Percentiles rank a stretch among this genome's conserved stretches.
Conservation (phyloP, 2,797 vertebrate species). For the Limnodromus scolopaceus region DNA sequence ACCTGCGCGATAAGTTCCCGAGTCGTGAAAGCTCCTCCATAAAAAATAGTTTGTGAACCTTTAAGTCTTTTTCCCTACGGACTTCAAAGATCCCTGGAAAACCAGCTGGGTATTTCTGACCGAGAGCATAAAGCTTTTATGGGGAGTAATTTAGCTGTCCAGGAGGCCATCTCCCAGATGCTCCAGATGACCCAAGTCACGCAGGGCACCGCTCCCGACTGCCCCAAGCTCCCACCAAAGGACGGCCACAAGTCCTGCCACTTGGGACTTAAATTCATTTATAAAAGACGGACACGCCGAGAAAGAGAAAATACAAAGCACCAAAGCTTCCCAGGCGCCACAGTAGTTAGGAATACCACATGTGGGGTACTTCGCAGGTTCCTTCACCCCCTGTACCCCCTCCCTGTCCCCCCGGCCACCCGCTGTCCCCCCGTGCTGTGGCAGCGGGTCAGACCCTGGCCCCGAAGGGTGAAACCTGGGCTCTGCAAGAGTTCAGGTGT, state of each 20-base stretch:
- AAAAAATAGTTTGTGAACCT: background rate
- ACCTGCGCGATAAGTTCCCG: background rate
- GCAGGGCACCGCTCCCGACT: accelerated
- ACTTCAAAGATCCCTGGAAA: background rate
- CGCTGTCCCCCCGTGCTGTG: background rate
- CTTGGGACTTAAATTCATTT: background rate
- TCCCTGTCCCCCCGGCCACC: background rate
- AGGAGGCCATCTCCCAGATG: background rate
- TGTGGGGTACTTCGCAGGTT: background rate
- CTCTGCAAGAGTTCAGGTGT: background rate
- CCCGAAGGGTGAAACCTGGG: accelerated
- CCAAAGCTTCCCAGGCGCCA: accelerated
- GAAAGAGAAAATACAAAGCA: background rate
- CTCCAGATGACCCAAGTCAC: background rate
- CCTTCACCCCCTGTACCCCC: accelerated
- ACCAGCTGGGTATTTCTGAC: background rate
- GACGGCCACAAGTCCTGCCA: accelerated
- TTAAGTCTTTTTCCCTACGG: background rate
- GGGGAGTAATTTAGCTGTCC: background rate
- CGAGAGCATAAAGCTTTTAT: background rate
- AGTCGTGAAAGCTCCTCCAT: background rate
- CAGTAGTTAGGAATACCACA: background rate
- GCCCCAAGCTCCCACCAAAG: background rate
- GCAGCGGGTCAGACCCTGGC: no score
- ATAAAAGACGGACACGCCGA: accelerated